Conservation (phyloP, 2,113 vertebrate species). For the Phaethornis superciliosus region DNA sequence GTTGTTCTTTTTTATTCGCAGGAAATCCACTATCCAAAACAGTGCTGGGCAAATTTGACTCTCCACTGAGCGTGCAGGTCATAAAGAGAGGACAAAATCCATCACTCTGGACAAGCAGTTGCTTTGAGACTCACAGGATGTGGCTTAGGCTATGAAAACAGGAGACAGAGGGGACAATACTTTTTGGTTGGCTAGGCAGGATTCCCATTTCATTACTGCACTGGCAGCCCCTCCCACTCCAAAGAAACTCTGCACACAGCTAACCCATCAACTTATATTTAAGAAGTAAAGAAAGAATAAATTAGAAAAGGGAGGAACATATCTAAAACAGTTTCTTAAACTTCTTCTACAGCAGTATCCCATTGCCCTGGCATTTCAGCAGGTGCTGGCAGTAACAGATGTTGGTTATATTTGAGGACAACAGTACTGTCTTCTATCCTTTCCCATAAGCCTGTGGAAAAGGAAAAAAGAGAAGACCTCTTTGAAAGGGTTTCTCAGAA, state of each 20-base stretch:
- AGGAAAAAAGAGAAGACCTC: background rate
- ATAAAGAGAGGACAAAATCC: background rate
- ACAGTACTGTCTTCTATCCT: background rate
- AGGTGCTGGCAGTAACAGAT: background rate
- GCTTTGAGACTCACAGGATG: background rate
- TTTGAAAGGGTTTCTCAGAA: constrained; percentile 9
- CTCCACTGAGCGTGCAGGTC: background rate
- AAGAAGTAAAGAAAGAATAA: background rate
- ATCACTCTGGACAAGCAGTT: background rate
- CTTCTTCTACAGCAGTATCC: background rate
- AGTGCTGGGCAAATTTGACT: background rate
- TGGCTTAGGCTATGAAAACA: background rate
- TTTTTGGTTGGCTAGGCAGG: background rate
- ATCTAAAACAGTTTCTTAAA: background rate
- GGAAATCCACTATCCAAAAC: background rate
- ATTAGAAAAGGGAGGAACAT: background rate
- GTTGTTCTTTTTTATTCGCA: background rate
- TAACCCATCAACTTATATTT: background rate
- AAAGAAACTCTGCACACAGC: background rate
- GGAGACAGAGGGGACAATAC: background rate
- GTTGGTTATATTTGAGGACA: too few species aligned
- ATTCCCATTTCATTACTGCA: background rate
- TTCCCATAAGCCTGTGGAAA: background rate
- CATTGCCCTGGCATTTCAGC: background rate
- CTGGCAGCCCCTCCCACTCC: background rate